phyloP scores from a whole-genome alignment of 2,888 invertebrate species.

The Diarsia dahlii region DNA sequence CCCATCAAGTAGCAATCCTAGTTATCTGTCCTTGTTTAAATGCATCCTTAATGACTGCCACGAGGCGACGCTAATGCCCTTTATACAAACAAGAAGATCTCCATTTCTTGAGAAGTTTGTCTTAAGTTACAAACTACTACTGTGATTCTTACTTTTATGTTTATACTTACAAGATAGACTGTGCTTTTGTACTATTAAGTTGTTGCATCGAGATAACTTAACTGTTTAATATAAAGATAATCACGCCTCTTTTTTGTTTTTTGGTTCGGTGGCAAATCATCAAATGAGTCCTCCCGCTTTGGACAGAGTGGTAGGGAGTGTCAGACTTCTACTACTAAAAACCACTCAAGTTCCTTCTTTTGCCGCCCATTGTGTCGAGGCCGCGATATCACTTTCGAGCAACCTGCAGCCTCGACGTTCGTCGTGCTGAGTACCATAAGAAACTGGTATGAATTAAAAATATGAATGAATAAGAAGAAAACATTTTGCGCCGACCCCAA shows the following conservation, averaged over 20 bases:
- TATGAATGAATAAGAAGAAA: too few species aligned
- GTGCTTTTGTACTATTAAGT: neutral
- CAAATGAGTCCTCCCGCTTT: too few species aligned
- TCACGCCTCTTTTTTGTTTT: too few species aligned
- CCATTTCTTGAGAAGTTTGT: neutral
- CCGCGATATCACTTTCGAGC: too few species aligned
- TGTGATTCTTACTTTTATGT: neutral
- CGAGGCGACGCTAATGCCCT: neutral
- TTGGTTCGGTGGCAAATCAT: too few species aligned
- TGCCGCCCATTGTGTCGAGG: too few species aligned
- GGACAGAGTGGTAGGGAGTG: too few species aligned
- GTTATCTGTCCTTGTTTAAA: neutral
- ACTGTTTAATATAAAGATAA: neutral
- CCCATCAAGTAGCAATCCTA: neutral
- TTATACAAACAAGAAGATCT: neutral
- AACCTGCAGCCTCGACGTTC: too few species aligned
- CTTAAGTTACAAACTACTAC: neutral
- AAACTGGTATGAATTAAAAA: neutral
- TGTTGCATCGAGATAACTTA: neutral
- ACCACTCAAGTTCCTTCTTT: too few species aligned
- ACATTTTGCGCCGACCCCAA: too few species aligned
- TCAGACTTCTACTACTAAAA: too few species aligned
- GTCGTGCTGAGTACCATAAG: too few species aligned
- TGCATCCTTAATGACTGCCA: conserved; percentile 9
- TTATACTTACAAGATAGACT: neutral